Conservation (phyloP, 1,140 invertebrate species). For the Drosophila funebris region DNA sequence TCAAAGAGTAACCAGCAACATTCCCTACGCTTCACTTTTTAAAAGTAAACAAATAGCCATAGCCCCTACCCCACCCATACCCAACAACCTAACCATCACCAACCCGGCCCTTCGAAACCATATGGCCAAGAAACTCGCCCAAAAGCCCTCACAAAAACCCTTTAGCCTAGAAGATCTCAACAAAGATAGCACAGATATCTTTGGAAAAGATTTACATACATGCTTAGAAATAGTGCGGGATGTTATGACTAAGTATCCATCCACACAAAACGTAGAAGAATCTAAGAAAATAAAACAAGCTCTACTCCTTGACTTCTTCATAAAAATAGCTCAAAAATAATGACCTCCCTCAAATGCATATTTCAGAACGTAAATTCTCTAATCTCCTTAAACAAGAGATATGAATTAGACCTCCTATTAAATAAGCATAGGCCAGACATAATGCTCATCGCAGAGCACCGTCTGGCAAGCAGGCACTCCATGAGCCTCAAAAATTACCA, state of each 20-base stretch:
- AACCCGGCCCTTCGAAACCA: too few relatives aligned
- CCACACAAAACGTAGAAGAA: not conserved
- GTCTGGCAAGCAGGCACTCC: not conserved
- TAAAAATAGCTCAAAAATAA: not conserved
- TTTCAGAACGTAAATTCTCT: constrained; percentile 5
- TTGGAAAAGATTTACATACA: not conserved
- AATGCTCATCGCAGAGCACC: constrained; percentile 19
- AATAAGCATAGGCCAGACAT: constrained; percentile 2
- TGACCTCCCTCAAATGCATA: not conserved
- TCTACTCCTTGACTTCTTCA: not conserved
- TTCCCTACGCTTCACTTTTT: not conserved
- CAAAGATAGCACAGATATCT: not conserved
- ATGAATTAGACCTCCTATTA: not conserved
- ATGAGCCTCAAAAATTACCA: not conserved
- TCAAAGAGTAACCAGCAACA: not conserved
- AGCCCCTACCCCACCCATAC: not conserved
- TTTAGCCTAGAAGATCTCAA: not conserved
- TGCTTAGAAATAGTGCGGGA: not conserved
- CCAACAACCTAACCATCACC: not conserved
- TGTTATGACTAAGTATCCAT: not conserved
- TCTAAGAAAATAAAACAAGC: too few relatives aligned
- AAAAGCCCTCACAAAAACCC: not conserved
- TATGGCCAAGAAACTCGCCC: too few relatives aligned
- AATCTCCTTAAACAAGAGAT: not conserved
- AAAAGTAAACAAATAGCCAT: not conserved